Evolutionary conservation across 2,888 invertebrate genomes (phyloP), one percentile per base, ranked within the genome.

Genomic region (Eristalinus sepulchralis): DNA sequence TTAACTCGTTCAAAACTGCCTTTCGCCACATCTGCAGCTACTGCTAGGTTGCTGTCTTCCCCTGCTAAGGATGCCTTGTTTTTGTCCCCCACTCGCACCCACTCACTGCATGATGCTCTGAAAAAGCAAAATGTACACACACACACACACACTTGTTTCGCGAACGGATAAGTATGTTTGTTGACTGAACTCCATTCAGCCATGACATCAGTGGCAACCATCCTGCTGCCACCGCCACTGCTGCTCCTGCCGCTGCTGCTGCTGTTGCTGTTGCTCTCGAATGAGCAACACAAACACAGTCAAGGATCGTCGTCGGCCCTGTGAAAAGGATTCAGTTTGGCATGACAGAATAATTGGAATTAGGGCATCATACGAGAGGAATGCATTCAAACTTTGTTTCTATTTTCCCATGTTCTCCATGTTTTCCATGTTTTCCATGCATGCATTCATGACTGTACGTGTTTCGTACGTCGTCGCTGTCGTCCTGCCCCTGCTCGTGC

Each of bases 311-410:
- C n/a, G 17, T 6, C 59, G 68, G 62, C 62, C 33, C 39, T 31
- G 77, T 81, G 82, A 78, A 82, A 78, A 71, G 86, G 82, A 86
- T 78, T 86, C 82, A 82, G 75, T 86, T 82, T 82, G 82, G 86
- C 82, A 86, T 86, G 78, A 75, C 75, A 78, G 78, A 82, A 86
- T 86, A 86, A 86, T 82, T 86, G 86, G 82, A 86, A 82, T 86
- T 82, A 86, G 85, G 85, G 53, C 86, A 82, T 78, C 82, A 62
- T 60, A 79, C 66, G 68, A 77, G 71, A 17, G 62, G 33, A 70
- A 64, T 71, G 59, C 59, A 81, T 70, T 70, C 68, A 71, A 82
- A 76, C 64, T 70, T 80, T 77, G 72, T 64, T 68, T 72, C 63
- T 77, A 57, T 70, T 33, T 63, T 63, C n/a, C 24, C 57, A 8